phyloP scores from a whole-genome alignment of 1,140 invertebrate genomes.

The Temnothorax nylanderi region DNA sequence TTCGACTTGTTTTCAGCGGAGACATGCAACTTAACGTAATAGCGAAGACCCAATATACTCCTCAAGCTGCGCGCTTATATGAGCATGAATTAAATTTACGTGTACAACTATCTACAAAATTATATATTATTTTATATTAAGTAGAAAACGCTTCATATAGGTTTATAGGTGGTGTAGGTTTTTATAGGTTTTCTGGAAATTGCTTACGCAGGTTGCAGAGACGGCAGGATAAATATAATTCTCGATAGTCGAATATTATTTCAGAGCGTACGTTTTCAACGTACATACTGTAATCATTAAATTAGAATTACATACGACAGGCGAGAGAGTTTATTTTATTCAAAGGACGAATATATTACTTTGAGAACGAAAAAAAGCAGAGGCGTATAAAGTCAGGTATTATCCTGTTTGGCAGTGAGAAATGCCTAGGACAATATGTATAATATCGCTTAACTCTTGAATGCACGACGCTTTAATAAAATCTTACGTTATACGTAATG shows the following conservation, averaged over 20 bases:
- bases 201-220: background rate
- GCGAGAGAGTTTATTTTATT: slow-evolving; percentile 44
- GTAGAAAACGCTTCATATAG: slow-evolving; percentile 4
- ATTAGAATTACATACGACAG: slow-evolving; percentile 65
- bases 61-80: background rate
- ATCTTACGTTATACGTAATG: background rate
- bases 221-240: slow-evolving; percentile 13
- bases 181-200: background rate
- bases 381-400: slow-evolving; percentile 24
- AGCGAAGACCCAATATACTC: slow-evolving; percentile 37
- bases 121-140: slow-evolving; percentile 12
- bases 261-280: slow-evolving; percentile 6
- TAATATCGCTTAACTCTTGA: slow-evolving; percentile 35
- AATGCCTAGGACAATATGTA: slow-evolving; percentile 48
- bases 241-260: background rate
- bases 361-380: slow-evolving; percentile 29
- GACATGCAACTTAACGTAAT: slow-evolving; percentile 25
- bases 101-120: slow-evolving; percentile 25
- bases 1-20: slow-evolving; percentile 2
- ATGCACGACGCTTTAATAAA: background rate
- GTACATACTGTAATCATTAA: background rate
- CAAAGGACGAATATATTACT: background rate
- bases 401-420: slow-evolving; percentile 56
- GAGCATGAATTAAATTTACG: slow-evolving; percentile 27
- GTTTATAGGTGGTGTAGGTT: background rate